Conservation (phyloP, 2,113 vertebrate species). For the Tyrannus savana region DNA sequence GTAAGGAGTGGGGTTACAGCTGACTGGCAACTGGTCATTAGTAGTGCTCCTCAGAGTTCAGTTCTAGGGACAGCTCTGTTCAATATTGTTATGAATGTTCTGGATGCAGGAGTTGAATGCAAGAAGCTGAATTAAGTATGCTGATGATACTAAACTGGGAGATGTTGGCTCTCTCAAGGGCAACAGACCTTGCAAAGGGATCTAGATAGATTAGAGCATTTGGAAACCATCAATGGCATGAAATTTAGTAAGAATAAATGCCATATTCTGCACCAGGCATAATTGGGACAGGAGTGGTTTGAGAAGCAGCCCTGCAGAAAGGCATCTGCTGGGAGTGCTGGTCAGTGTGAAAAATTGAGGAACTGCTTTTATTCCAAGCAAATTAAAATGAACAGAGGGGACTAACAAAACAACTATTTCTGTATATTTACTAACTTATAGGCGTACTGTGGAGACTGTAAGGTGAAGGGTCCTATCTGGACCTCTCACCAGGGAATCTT, state of each 20-base stretch:
- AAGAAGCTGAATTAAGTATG: neutral
- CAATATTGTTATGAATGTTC: neutral
- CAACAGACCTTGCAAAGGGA: neutral
- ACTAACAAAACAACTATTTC: no score
- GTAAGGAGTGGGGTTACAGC: neutral
- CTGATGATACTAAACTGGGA: neutral
- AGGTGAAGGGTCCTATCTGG: no score
- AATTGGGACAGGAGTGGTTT: neutral
- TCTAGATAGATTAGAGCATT: neutral
- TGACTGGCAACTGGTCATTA: fast-evolving
- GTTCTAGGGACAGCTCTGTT: neutral
- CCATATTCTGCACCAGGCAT: neutral
- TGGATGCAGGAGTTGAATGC: neutral
- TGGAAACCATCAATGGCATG: neutral
- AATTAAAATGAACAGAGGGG: no score
- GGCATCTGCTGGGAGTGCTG: neutral
- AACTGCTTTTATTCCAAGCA: no score
- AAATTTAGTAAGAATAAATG: neutral
- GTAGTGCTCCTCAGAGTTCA: neutral
- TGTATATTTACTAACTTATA: no score
- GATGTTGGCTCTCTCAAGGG: neutral
- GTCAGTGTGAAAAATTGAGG: no score
- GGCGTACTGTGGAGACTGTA: no score
- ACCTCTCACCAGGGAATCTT: no score
- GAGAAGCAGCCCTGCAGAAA: neutral